Conservation (phyloP, 2,888 invertebrate species). For the Blastobasis lacticolella region DNA sequence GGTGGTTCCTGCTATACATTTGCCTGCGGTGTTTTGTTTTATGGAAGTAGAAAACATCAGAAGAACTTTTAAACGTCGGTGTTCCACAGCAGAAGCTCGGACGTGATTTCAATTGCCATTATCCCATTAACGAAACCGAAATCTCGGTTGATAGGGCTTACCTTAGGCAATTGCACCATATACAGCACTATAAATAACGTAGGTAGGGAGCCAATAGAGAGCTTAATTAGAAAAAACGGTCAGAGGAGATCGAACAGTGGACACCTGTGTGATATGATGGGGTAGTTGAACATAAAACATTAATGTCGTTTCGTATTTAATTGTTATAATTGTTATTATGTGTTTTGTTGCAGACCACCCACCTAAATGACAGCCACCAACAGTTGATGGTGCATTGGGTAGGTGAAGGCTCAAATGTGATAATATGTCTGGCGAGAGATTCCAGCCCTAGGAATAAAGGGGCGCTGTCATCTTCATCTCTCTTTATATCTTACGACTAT, state of each 20-base stretch:
- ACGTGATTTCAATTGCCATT: too few relatives aligned
- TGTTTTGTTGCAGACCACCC: slow-evolving; percentile 76
- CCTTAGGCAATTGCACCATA: too few relatives aligned
- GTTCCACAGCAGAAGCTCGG: too few relatives aligned
- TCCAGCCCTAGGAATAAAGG: slow-evolving; percentile 70
- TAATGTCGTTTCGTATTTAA: background rate
- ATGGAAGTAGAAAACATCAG: too few relatives aligned
- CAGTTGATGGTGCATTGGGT: slow-evolving; percentile 95
- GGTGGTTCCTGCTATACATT: too few relatives aligned
- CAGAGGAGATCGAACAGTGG: background rate
- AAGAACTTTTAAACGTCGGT: too few relatives aligned
- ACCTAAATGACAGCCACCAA: slow-evolving; percentile 89
- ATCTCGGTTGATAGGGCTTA: too few relatives aligned
- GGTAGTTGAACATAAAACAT: background rate
- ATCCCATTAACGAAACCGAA: too few relatives aligned
- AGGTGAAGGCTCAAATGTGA: slow-evolving; percentile 88
- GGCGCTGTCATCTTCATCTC: slow-evolving; percentile 80
- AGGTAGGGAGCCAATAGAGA: too few relatives aligned
- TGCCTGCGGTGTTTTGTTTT: too few relatives aligned
- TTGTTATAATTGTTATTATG: background rate
- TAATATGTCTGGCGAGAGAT: slow-evolving; percentile 89
- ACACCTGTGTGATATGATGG: background rate
- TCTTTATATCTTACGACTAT: slow-evolving; percentile 91
- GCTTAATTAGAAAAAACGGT: background rate
- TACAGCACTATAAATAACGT: too few relatives aligned